Evolutionary conservation across 2,888 invertebrate species (phyloP), one percentile per base, ranked within the genome.

Genomic region (Neoscelio sp.): DNA sequence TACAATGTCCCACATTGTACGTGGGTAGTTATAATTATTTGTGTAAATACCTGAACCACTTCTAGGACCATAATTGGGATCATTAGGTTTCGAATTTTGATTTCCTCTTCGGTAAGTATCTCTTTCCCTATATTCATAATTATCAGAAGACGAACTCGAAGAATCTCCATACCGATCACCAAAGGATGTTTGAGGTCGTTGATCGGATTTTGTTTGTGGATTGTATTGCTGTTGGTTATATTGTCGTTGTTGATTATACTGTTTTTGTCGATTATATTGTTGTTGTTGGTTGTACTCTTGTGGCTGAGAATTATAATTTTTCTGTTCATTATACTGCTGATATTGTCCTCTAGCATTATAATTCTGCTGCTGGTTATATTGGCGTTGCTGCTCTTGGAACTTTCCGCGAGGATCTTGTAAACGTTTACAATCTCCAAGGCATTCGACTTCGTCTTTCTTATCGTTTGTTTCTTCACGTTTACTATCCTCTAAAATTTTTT

Each of bases 391-490:
- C 12, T 74, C 68, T 40, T 70, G 75, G 5, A 33, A 38, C 42
- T 65, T n/a, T 82, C 80, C 15, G 17, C 76, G 62, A 48, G 62
- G 18, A 64, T 68, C 60, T 1, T 68, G 78, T 0, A 58, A 6
- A 15, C 67, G 75, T 30, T 74, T 65, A 0, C 79, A 81, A 35
- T 60, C 65, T 7, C 67, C 71, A 10, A 62, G 17, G 50, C 83
- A 84, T 28, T 84, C 82, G 1, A 77, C 73, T 1, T 48, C 67
- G 4, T 81, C 81, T 23, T 76, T 73, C 64, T 67, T 42, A n/a
- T 68, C 26, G 5, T 40, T 70, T n/a, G 4, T 2, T 23, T n/a
- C n/a, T n/a, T 52, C 54, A 1, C 40, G 48, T 64, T 75, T 70
- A 18, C 52, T 67, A 6, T 67, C 71, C 30, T 65, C 23, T 6